Evolutionary conservation across 2,113 vertebrate genomes (phyloP).

Genomic region (Chionomys nivalis): DNA sequence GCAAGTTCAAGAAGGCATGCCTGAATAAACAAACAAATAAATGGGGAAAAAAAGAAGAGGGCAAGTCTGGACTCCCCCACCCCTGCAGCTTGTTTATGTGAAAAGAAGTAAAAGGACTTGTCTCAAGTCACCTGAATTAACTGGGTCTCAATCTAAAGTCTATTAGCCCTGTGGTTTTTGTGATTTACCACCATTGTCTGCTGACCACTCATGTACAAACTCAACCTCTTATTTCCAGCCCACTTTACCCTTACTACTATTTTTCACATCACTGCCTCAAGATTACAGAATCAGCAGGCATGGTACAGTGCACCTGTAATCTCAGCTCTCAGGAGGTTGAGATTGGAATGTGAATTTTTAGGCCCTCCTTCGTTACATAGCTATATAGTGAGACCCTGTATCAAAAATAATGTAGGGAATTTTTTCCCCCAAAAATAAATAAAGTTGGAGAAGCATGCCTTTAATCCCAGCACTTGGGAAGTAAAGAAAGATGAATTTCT

Average conservation of each 20-base stretch:
- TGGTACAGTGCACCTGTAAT: not conserved
- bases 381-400: not conserved
- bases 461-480: not conserved
- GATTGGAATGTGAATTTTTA: not conserved
- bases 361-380: not conserved
- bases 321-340: not conserved
- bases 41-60: too few relatives aligned
- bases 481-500: not conserved
- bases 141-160: slow-evolving; percentile 14
- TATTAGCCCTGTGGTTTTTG: not conserved
- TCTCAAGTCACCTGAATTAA: slow-evolving; percentile 24
- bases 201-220: not conserved
- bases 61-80: too few relatives aligned
- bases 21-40: too few relatives aligned
- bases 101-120: slow-evolving; percentile 52
- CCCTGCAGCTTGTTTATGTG: not conserved
- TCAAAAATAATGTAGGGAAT: not conserved
- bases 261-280: slow-evolving; percentile 52
- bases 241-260: slow-evolving; percentile 17
- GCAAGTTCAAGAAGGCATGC: not conserved
- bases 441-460: not conserved
- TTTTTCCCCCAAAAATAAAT: not conserved
- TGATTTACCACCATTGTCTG: not conserved
- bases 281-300: slow-evolving; percentile 32
- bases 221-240: not conserved